Evolutionary conservation across 23 tunicate genomes (phyloP).

Genomic region (Botrylloides violaceus): DNA sequence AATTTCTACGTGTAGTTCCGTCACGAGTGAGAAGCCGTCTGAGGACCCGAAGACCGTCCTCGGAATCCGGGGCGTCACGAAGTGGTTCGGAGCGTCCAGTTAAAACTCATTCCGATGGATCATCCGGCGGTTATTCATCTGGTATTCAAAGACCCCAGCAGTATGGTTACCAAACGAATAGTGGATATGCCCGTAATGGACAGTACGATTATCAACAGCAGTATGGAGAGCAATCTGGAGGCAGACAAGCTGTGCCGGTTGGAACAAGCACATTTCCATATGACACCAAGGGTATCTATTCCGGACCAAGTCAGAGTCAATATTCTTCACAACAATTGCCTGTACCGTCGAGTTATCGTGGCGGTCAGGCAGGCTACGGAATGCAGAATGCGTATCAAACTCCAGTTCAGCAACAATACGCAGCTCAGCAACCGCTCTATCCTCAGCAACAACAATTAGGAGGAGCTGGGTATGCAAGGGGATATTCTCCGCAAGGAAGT

Average conservation of each 20-base stretch:
- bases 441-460: constrained; percentile 12
- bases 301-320: background rate
- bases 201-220: background rate
- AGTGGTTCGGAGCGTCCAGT: no score
- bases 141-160: background rate
- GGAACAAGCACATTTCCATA: constrained; percentile 13
- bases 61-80: no score
- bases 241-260: constrained; percentile 4
- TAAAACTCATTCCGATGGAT: background rate
- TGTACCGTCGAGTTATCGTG: background rate
- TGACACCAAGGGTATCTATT: background rate
- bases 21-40: background rate
- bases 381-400: background rate
- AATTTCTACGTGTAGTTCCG: constrained; percentile 1
- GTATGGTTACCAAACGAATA: constrained; percentile 29
- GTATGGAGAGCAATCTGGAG: background rate
- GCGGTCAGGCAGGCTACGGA: background rate
- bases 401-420: background rate
- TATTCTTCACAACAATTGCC: background rate
- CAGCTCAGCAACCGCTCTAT: no score
- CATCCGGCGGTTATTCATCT: background rate
- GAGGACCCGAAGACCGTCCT: no score
- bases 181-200: background rate
- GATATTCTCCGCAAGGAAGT: background rate
- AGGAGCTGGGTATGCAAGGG: background rate